Evolutionary conservation across 1,140 invertebrate genomes (phyloP).

Genomic region (Drosophila orosa): DNA sequence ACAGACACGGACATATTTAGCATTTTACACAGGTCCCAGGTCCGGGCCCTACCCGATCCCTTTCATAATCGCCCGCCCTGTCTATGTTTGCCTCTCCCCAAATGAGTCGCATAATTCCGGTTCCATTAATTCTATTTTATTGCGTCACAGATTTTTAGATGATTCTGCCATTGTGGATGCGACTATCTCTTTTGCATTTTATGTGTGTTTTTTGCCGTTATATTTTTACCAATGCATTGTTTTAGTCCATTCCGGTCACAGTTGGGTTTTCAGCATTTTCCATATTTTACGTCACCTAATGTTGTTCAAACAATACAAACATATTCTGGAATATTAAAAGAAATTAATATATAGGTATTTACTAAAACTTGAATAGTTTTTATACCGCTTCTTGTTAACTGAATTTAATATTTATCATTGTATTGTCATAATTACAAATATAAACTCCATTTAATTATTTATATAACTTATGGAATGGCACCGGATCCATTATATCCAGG

Average conservation of each 20-base stretch:
- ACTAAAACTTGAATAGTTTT: neutral
- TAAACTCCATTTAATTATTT: neutral
- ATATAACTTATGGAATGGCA: neutral
- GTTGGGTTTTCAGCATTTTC: conserved; percentile 32
- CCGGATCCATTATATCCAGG: neutral
- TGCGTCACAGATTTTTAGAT: conserved; percentile 78
- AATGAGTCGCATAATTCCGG: conserved; percentile 70
- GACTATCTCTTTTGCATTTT: conserved; percentile 28
- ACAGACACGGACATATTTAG: conserved; percentile 51
- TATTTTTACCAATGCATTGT: conserved; percentile 18
- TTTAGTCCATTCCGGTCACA: conserved; percentile 8
- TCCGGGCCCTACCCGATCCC: conserved; percentile 11
- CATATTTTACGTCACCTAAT: conserved; percentile 56
- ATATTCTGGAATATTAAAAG: neutral
- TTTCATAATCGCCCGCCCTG: conserved; percentile 24
- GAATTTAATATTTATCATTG: neutral
- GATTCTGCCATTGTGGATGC: conserved; percentile 43
- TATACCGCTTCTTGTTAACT: neutral
- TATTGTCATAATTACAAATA: neutral
- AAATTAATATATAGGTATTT: neutral
- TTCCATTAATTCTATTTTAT: conserved; percentile 80
- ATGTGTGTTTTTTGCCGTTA: conserved; percentile 14
- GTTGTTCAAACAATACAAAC: conserved; percentile 41
- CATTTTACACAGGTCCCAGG: conserved; percentile 31
- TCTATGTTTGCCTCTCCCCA: conserved; percentile 16